phyloP scores from a whole-genome alignment of 1,140 invertebrate species.

The Agrilus planipennis region DNA sequence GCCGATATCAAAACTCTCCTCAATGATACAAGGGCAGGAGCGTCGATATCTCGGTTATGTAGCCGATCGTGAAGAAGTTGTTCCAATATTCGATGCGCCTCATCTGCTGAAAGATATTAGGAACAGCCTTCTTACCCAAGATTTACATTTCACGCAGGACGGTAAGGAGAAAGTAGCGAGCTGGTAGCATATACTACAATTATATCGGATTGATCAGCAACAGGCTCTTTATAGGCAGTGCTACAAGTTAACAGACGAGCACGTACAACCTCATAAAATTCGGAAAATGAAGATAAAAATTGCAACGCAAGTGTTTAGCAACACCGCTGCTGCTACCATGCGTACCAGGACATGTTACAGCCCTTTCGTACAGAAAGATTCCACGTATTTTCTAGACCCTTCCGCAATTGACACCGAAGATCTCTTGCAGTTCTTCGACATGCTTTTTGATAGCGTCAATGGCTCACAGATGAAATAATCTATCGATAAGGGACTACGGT shows the following conservation, averaged over 20 bases:
- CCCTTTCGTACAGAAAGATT: background rate
- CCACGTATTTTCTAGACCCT: too few species aligned
- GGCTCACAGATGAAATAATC: too few species aligned
- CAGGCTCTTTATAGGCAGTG: constrained; percentile 7
- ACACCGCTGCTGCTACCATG: constrained; percentile 2
- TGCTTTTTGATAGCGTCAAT: constrained; percentile 5
- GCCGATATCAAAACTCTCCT: constrained; percentile 7
- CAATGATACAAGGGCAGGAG: background rate
- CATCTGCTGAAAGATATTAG: constrained; percentile 22
- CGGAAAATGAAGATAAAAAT: constrained; percentile 7
- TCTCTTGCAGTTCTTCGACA: constrained; percentile 12
- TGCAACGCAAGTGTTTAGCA: constrained; percentile 5
- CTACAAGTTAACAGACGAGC: constrained; percentile 11
- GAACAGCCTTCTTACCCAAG: constrained; percentile 22
- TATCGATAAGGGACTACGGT: too few species aligned
- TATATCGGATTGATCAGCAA: constrained; percentile 7
- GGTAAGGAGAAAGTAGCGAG: constrained; percentile 9
- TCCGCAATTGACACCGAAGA: constrained; percentile 10
- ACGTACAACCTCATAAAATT: constrained; percentile 8
- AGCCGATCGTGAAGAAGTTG: constrained; percentile 13
- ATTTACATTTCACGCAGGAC: constrained; percentile 13
- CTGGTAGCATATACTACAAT: constrained; percentile 9
- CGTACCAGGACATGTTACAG: background rate
- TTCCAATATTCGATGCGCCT: constrained; percentile 22
- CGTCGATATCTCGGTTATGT: background rate